phyloP scores from a whole-genome alignment of 2,113 vertebrate genomes.

The zebrafish (Danio rerio) region GRCz12tu NC_133186.1:25082001-25082500 shows the following conservation, averaged over 20 bases:
- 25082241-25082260: neutral
- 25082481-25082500: constrained; percentile 26
- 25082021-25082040: constrained; percentile 71
- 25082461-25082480: constrained; percentile 15
- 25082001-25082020: constrained; percentile 61
- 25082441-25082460: neutral
- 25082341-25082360: neutral
- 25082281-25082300: neutral
- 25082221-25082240: neutral
- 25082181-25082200: constrained; percentile 45
- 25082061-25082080: constrained; percentile 85
- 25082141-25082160: constrained; percentile 71
- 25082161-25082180: constrained; percentile 77
- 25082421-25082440: neutral
- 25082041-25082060: constrained; percentile 82
- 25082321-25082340: neutral
- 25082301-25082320: neutral
- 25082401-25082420: neutral
- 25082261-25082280: neutral
- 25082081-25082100: constrained; percentile 74
- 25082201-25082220: neutral
- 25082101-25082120: constrained; percentile 56
- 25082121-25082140: constrained; percentile 68
- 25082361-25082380: neutral
- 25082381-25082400: neutral